Conservation (phyloP, 2,113 vertebrate species). For the Antigone vipio region DNA sequence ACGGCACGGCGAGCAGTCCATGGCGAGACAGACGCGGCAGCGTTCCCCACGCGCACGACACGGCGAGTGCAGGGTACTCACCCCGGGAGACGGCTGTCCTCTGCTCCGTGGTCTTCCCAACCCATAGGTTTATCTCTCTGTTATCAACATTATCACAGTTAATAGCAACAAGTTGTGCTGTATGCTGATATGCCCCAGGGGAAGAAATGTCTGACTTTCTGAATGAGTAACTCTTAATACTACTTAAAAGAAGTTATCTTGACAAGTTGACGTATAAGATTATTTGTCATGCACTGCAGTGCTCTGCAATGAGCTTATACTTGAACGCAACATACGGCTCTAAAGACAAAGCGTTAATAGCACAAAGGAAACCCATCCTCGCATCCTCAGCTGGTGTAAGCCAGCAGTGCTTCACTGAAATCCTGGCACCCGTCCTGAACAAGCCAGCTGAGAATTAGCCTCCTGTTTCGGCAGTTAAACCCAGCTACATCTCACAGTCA, state of each 20-base stretch:
- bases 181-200: neutral
- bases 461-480: neutral
- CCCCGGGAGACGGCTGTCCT: neutral
- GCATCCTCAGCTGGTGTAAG: neutral
- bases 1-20: neutral
- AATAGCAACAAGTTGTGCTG: neutral
- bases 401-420: neutral
- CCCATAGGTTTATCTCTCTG: neutral
- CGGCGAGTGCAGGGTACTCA: rapidly evolving
- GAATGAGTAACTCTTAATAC: constrained; percentile 14
- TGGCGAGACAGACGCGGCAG: neutral
- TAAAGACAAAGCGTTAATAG: neutral
- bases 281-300: neutral
- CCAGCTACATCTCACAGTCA: neutral
- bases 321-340: rapidly evolving
- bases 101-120: neutral
- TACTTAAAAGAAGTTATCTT: neutral
- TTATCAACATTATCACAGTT: neutral
- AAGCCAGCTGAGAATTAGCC: neutral
- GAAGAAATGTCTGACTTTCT: neutral
- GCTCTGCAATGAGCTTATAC: neutral
- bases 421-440: rapidly evolving
- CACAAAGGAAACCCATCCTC: neutral
- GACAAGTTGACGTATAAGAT: neutral
- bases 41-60: rapidly evolving